These are phyloP conservation scores for Pinctada fucata DNA, from an alignment of 2,888 invertebrate species.

Conservation along the genomic window DNA sequence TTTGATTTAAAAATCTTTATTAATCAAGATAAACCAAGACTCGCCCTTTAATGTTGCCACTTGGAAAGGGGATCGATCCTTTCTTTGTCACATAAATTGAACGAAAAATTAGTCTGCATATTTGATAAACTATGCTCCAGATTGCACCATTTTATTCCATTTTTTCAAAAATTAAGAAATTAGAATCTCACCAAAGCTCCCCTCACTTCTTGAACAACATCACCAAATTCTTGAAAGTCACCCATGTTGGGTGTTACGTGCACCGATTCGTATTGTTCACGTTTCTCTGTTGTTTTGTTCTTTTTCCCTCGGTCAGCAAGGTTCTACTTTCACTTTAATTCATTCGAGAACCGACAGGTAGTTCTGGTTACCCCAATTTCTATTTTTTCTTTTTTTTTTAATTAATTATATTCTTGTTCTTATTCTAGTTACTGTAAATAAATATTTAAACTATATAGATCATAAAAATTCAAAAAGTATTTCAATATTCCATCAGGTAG, in stretches of 20 bases:
- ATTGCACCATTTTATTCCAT: too few relatives aligned
- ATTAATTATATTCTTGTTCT: not conserved
- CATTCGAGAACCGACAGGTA: not conserved
- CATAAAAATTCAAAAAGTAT: too few relatives aligned
- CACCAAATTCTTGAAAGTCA: constrained; percentile 92
- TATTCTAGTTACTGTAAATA: not conserved
- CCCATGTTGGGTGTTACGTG: constrained; percentile 54
- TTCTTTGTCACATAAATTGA: too few relatives aligned
- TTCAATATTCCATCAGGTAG: too few relatives aligned
- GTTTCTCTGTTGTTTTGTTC: not conserved
- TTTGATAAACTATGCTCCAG: too few relatives aligned
- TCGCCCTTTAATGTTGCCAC: too few relatives aligned
- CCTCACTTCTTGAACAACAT: constrained; percentile 77
- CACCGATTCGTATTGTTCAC: not conserved
- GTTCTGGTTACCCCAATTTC: not conserved
- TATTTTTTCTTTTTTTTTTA: not conserved
- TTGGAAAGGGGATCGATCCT: too few relatives aligned
- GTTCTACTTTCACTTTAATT: not conserved
- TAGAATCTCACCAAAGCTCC: constrained; percentile 81
- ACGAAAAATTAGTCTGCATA: too few relatives aligned
- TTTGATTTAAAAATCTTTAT: too few relatives aligned
- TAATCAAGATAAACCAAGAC: too few relatives aligned
- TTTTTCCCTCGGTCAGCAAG: not conserved
- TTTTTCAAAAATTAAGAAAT: too few relatives aligned
- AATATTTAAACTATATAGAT: too few relatives aligned